Evolutionary conservation across 2,113 vertebrate genomes (phyloP).

Genomic region (Tenebrosternarchus preto): DNA sequence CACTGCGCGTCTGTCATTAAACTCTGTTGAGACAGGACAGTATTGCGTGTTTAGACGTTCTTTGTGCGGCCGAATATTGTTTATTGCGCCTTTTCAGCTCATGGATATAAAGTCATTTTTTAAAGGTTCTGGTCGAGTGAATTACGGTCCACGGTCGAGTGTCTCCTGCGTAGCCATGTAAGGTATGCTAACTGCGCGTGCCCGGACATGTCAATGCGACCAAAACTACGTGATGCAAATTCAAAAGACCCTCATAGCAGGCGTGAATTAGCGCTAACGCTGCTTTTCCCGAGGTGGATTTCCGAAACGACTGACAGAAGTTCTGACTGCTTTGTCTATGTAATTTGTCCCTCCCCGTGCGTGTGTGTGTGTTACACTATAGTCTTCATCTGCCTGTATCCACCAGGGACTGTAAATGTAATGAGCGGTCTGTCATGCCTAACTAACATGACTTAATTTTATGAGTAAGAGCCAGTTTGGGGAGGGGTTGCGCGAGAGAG

Average conservation of each 20-base stretch:
- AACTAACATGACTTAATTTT: background rate
- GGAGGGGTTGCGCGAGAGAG: background rate
- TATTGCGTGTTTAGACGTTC: background rate
- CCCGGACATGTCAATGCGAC: background rate
- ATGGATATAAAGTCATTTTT: too few species aligned
- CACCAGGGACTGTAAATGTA: background rate
- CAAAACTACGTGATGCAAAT: too few species aligned
- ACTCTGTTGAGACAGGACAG: background rate
- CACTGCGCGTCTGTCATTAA: background rate
- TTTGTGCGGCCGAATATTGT: background rate
- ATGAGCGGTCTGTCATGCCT: background rate
- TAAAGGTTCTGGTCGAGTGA: background rate
- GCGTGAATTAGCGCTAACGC: too few species aligned
- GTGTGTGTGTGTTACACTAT: background rate
- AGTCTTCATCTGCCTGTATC: background rate
- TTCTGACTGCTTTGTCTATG: too few species aligned
- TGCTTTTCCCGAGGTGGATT: too few species aligned
- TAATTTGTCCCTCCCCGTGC: background rate
- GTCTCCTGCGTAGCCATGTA: constrained; percentile 26
- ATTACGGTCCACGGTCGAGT: background rate
- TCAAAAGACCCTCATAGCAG: too few species aligned
- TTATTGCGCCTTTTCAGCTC: background rate
- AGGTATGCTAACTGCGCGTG: background rate
- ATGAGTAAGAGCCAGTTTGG: background rate
- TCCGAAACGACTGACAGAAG: too few species aligned